Evolutionary conservation across 2,888 invertebrate species (phyloP).

Genomic region (Agrilus mali): DNA sequence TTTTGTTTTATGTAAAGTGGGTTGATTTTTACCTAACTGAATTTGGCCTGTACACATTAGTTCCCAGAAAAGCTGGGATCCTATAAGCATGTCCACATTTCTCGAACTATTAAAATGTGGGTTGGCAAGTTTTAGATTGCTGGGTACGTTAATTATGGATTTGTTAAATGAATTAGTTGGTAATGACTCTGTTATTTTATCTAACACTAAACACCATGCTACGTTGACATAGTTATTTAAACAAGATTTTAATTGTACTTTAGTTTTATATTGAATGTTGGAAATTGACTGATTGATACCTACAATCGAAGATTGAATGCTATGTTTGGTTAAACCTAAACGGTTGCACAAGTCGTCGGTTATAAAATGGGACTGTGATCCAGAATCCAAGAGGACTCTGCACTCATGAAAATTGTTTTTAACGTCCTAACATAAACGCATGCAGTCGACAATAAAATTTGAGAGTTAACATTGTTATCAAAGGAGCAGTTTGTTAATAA

Average conservation of each 20-base stretch:
- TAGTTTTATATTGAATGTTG: constrained; percentile 1
- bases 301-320: too few species aligned
- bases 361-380: constrained; percentile 10
- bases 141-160: too few species aligned
- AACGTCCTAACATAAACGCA: constrained; percentile 2
- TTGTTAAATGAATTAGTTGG: not conserved
- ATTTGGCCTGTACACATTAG: constrained; percentile 5
- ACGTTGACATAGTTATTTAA: constrained; percentile 4
- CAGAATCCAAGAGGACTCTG: constrained; percentile 9
- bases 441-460: constrained; percentile 10
- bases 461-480: not conserved
- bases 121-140: too few species aligned
- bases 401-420: not conserved
- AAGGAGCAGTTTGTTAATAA: not conserved
- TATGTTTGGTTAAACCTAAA: too few species aligned
- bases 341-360: constrained; percentile 2
- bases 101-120: not conserved
- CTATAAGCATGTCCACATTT: constrained; percentile 7
- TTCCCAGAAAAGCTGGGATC: constrained; percentile 3
- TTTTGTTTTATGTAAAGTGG: constrained; percentile 6
- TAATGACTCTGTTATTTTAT: constrained; percentile 6
- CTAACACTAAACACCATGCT: constrained; percentile 5
- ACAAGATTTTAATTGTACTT: constrained; percentile 5
- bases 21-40: not conserved
- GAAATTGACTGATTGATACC: too few species aligned